These are phyloP conservation scores for Perca flavescens DNA, from an alignment of 2,113 vertebrate genomes.

Conservation along the genomic window DNA sequence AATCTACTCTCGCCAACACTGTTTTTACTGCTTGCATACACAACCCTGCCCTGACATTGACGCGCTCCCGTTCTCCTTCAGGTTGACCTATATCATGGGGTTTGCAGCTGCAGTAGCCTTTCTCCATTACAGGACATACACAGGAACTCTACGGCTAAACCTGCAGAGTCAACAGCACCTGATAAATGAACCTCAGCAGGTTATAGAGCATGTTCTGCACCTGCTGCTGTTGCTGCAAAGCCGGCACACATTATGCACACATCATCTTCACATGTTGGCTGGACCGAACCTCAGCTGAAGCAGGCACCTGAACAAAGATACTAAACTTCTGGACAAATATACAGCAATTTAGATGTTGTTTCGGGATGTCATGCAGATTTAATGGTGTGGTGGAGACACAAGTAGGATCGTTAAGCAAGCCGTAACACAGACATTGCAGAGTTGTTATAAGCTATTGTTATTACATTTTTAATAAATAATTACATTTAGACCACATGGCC, in stretches of 20 bases:
- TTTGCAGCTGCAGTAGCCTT: slow-evolving; percentile 52
- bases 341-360: too few relatives aligned
- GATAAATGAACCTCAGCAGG: slow-evolving; percentile 32
- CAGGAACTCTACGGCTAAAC: neutral
- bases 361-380: too few relatives aligned
- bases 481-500: too few relatives aligned
- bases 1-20: neutral
- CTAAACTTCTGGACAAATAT: neutral
- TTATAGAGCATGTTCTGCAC: slow-evolving; percentile 16
- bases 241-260: too few relatives aligned
- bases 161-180: slow-evolving; percentile 54
- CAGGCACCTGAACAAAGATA: neutral
- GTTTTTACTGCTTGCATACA: slow-evolving; percentile 8
- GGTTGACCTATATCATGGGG: slow-evolving; percentile 41
- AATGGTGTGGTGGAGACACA: too few relatives aligned
- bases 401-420: too few relatives aligned
- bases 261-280: neutral
- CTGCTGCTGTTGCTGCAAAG: slow-evolving; percentile 37
- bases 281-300: neutral
- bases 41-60: neutral
- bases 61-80: neutral
- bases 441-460: too few relatives aligned
- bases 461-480: too few relatives aligned
- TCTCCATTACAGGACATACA: neutral
- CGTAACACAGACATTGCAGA: too few relatives aligned